Percentiles rank a stretch among this genome's conserved stretches.
phyloP scores from a whole-genome alignment of 1,140 invertebrate genomes.

The Lordiphosa collinella region DNA sequence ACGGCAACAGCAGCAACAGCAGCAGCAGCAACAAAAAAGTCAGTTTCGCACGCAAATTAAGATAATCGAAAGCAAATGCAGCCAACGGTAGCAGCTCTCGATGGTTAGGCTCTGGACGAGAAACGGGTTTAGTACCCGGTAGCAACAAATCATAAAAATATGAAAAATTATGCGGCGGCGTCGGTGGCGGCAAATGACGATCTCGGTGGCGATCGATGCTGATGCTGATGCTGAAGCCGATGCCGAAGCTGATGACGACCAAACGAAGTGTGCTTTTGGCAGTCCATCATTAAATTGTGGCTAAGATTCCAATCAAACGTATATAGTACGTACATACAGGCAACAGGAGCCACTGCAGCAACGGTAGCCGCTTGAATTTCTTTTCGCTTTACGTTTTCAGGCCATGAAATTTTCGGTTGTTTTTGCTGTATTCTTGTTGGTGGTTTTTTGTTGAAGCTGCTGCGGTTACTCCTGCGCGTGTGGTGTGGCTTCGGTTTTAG shows the following conservation, averaged over 20 bases:
- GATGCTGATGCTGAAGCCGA: neutral
- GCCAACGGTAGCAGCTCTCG: conserved; percentile 66
- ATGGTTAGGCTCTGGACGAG: conserved; percentile 60
- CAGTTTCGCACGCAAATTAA: conserved; percentile 80
- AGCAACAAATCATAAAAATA: conserved; percentile 78
- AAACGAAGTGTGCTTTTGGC: conserved; percentile 75
- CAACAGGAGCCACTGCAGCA: conserved; percentile 8
- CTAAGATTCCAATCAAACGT: conserved; percentile 72
- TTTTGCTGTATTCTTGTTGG: conserved; percentile 1
- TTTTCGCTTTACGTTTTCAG: conserved; percentile 8
- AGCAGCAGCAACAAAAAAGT: conserved; percentile 48
- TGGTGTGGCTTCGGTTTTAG: conserved; percentile 28
- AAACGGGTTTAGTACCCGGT: conserved; percentile 75
- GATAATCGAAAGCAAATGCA: conserved; percentile 78
- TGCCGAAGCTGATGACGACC: conserved; percentile 32
- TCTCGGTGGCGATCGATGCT: neutral
- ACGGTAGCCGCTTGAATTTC: conserved; percentile 45
- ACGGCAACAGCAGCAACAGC: conserved; percentile 1
- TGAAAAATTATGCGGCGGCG: conserved; percentile 73
- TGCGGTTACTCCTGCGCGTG: conserved; percentile 16
- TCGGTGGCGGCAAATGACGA: conserved; percentile 30
- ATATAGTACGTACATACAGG: conserved; percentile 26
- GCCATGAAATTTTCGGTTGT: conserved; percentile 32
- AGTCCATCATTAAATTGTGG: conserved; percentile 77
- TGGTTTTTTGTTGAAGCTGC: conserved; percentile 10